Base-by-base conservation (phyloP, 2,888 invertebrate genomes). In the Drosophila mayaguana region DNA sequence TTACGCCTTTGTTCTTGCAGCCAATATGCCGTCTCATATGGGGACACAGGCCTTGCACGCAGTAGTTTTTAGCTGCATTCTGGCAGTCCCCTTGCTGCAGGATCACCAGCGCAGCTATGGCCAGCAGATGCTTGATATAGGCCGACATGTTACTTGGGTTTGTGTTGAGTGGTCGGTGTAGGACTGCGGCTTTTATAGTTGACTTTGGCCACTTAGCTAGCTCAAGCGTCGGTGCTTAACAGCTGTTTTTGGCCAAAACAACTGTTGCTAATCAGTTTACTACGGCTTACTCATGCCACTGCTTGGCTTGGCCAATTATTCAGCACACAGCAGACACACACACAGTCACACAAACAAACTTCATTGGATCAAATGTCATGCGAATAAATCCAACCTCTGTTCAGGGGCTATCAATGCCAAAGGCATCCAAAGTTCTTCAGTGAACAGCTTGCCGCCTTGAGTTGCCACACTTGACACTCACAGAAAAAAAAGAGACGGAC, bases 401-500 rank as follows among this genome's bases (percentile, higher is more conserved):
- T 71, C 57, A 38, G 68, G 54, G 54, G 51, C 69, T 75, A 82
- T 83, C 85, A 84, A 85, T 88, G 78, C 53, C 69, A 65, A 68
- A 81, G 79, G 79, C 78, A 78, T 72, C 48, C 63, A 72, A 78
- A 59, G 81, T 61, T 61, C 46, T 72, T 60, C 54, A 66, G 48
- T 85, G 61, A 62, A 80, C 36, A 55, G 75, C 68, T 63, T 28
- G 65, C 65, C 76, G 43, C 73, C 78, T 67, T 62, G 72, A 68
- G 86, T 70, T 77, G 83, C 65, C 75, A 66, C 86, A 86, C 84
- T 84, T 84, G 87, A 83, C 84, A 86, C 72, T 36, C 48, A 32
- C 45, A 34, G 20, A 36, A 43, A 45, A 46, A 42, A 53, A 22
- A 7, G 16, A 7, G 14, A 38, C 14, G 16, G 16, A 14, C 20